Evolutionary conservation across 1,140 invertebrate species (phyloP).

Genomic region (Zophobas atratus): DNA sequence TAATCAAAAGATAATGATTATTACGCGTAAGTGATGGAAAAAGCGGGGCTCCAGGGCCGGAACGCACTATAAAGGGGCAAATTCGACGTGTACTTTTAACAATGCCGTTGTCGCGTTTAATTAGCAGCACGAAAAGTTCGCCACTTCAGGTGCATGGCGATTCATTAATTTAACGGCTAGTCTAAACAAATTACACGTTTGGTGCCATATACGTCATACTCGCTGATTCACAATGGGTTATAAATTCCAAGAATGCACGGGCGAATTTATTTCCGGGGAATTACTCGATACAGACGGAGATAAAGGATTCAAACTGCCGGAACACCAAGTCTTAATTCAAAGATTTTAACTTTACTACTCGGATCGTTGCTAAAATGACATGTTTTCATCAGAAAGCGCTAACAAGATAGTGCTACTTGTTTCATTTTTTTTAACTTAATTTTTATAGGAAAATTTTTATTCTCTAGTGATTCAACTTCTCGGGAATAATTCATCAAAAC

Average conservation of each 20-base stretch:
- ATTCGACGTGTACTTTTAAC: slow-evolving; percentile 22
- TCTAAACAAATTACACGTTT: slow-evolving; percentile 28
- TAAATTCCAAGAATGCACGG: slow-evolving; percentile 6
- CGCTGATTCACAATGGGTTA: slow-evolving; percentile 5
- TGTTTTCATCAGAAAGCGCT: too few species aligned
- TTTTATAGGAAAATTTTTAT: too few species aligned
- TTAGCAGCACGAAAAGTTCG: slow-evolving; percentile 17
- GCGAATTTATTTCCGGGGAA: too few species aligned
- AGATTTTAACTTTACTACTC: too few species aligned
- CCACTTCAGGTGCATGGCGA: slow-evolving; percentile 9
- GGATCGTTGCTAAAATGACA: too few species aligned
- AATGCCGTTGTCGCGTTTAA: slow-evolving; percentile 18
- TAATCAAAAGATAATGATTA: not conserved
- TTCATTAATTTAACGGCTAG: slow-evolving; percentile 10
- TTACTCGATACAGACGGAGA: too few species aligned
- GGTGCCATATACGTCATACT: not conserved
- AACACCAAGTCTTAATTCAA: too few species aligned
- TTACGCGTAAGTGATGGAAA: not conserved
- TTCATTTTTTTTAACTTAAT: too few species aligned
- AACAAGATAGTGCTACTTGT: too few species aligned
- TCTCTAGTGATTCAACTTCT: too few species aligned
- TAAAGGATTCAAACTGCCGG: too few species aligned
- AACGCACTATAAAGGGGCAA: not conserved
- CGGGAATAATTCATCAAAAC: too few species aligned
- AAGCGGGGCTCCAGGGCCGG: not conserved